Evolutionary conservation across 1,140 invertebrate genomes (phyloP).

Genomic region (Drosophila insularis): DNA sequence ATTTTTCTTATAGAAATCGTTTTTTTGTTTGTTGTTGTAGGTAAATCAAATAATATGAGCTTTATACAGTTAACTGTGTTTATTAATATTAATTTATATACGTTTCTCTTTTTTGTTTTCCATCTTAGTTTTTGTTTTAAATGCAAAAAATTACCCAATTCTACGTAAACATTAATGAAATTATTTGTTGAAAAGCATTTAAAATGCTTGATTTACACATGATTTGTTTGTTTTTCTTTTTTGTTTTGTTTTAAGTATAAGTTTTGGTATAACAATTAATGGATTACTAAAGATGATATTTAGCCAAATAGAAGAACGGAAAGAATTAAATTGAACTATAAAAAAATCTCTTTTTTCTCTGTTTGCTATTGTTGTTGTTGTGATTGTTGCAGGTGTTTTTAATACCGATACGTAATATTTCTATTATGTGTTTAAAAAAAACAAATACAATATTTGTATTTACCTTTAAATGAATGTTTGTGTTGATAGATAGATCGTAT

Average conservation of each 20-base stretch:
- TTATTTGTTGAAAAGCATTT: slow-evolving; percentile 60
- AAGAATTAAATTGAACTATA: slow-evolving; percentile 8
- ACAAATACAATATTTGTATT: not conserved
- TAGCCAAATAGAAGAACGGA: slow-evolving; percentile 12
- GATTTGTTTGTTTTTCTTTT: not conserved
- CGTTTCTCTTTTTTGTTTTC: slow-evolving; percentile 43
- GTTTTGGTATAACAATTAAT: slow-evolving; percentile 68
- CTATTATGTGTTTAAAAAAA: not conserved
- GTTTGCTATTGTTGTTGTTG: not conserved
- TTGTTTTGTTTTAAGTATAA: slow-evolving; percentile 37
- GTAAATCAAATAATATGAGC: slow-evolving; percentile 45
- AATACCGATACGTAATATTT: not conserved
- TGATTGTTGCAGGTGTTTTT: not conserved
- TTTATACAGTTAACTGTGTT: slow-evolving; percentile 48
- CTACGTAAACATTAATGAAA: slow-evolving; percentile 24
- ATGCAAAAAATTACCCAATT: slow-evolving; percentile 62
- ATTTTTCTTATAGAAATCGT: slow-evolving; percentile 59
- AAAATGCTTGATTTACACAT: slow-evolving; percentile 53
- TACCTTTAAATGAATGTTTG: not conserved
- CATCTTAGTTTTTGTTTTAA: slow-evolving; percentile 41
- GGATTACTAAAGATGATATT: slow-evolving; percentile 28
- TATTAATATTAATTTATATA: slow-evolving; percentile 38
- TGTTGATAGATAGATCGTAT: not conserved
- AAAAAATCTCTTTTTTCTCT: slow-evolving; percentile 5
- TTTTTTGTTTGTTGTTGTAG: slow-evolving; percentile 15